Evolutionary conservation across 1,140 invertebrate species (phyloP), one percentile per base, ranked within the genome.

Genomic region (Steinernema feltiae): DNA sequence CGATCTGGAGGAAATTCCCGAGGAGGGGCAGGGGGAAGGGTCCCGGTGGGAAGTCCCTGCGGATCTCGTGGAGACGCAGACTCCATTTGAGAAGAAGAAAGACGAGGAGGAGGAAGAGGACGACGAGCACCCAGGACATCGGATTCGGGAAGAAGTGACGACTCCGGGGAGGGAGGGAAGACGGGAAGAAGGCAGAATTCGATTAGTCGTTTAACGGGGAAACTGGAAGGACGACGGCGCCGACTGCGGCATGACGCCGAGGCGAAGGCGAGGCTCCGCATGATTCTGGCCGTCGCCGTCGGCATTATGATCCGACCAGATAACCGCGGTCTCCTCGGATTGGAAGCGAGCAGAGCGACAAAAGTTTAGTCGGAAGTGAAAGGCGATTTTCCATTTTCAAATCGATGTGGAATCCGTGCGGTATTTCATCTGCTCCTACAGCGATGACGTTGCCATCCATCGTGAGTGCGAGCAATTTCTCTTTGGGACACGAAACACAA

Each of bases 31-130:
- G 32, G 1, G 29, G 29, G 98, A 88, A 3, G 95, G 98, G 27
- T 98, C 96, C 77, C 97, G 89, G 87, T 96, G 95, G 82, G 53
- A 63, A 63, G 53, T 63, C 24, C 7, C 53, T 7, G 53, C 53
- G 53, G 53, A 63, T 63, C 24, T 27, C 15, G 53, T 27, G 24
- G 15, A 63, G 53, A 21, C 53, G 53, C 7, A 17, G 53, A 27
- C 53, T 17, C 53, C 53, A 63, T 63, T 21, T 7, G 53, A 63
- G 24, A 27, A 63, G 12, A 21, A 3, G 3, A 21, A 63, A 63
- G 7, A 63, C 15, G 53, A 63, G 24, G 15, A 63, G 53, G 24
- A 27, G 15, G 53, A 63, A 27, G 53, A 63, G 53, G 53, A 15
- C 2, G 2, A 63, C 15, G 53, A 63, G 53, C 24, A 21, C 24